Evolutionary conservation across 2,113 vertebrate genomes (phyloP).

Genomic region (Chaetodon trifascialis): DNA sequence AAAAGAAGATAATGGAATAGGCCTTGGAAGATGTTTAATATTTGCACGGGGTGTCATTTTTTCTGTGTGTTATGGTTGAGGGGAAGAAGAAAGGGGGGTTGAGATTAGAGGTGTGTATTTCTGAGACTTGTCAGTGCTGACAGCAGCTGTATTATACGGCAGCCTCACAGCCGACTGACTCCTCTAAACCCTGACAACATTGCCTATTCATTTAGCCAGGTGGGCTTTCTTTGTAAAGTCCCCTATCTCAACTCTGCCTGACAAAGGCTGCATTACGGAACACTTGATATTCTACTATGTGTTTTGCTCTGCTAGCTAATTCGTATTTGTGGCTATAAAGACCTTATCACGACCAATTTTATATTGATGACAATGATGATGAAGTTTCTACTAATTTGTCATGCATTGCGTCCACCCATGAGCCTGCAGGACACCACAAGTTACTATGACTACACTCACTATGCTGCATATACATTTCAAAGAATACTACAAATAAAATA

Average conservation of each 20-base stretch:
- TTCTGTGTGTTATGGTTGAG: slow-evolving; percentile 53
- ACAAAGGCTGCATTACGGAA: slow-evolving; percentile 41
- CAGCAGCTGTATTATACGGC: slow-evolving; percentile 64
- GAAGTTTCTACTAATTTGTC: not conserved
- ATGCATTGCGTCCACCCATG: too few species aligned
- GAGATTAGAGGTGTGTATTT: slow-evolving; percentile 79
- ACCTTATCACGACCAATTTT: not conserved
- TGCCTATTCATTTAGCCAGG: slow-evolving; percentile 74
- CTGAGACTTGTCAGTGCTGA: slow-evolving; percentile 75
- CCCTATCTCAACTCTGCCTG: slow-evolving; percentile 42
- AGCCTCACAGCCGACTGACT: slow-evolving; percentile 70
- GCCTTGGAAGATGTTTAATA: slow-evolving; percentile 79
- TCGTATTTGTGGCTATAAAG: not conserved
- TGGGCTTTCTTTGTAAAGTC: slow-evolving; percentile 60
- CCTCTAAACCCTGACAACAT: slow-evolving; percentile 72
- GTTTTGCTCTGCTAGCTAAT: slow-evolving; percentile 26
- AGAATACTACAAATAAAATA: not conserved
- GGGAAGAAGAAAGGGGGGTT: slow-evolving; percentile 45
- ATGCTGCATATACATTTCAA: not conserved
- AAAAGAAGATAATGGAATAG: slow-evolving; percentile 71
- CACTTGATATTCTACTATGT: slow-evolving; percentile 24
- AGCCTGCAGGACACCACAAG: not conserved
- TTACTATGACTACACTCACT: not conserved
- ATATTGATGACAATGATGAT: not conserved
- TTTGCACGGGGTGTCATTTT: slow-evolving; percentile 79